Conservation (phyloP, 2,113 vertebrate species). For the Prunella fulvescens region DNA sequence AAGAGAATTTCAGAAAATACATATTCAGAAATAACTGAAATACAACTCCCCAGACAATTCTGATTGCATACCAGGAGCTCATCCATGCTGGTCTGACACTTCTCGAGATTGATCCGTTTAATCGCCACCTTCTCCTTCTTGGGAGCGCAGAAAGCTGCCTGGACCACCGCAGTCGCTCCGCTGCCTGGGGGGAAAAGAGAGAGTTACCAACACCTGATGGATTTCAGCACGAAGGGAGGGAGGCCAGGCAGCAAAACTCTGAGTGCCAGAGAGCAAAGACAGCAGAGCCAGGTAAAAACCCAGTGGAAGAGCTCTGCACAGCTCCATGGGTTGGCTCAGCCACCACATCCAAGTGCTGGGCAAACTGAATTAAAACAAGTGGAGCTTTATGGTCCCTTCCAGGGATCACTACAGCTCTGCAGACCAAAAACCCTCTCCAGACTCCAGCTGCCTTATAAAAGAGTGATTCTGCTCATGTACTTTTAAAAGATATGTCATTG, state of each 20-base stretch:
- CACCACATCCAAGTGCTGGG: neutral
- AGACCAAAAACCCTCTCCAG: neutral
- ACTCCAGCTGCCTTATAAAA: neutral
- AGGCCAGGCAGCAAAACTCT: neutral
- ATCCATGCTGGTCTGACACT: slow-evolving; percentile 97
- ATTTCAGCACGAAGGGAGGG: neutral
- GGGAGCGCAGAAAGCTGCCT: slow-evolving; percentile 87
- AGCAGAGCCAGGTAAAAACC: neutral
- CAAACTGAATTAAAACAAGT: neutral
- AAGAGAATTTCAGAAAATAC: neutral
- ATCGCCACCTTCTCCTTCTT: slow-evolving; percentile 96
- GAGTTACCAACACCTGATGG: neutral
- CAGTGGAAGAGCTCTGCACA: neutral
- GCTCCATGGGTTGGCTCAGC: neutral
- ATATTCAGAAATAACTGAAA: neutral
- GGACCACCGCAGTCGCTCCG: slow-evolving; percentile 90
- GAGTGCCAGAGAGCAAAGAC: neutral
- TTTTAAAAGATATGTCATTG: neutral
- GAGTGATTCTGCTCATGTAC: neutral
- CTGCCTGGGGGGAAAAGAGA: slow-evolving; percentile 69
- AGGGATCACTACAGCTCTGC: neutral
- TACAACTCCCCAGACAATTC: neutral
- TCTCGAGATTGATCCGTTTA: slow-evolving; percentile 95
- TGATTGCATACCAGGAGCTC: slow-evolving; percentile 85
- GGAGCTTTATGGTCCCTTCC: neutral